Conservation (phyloP, 1,140 invertebrate species). For the Drosophila ohnishii region DNA sequence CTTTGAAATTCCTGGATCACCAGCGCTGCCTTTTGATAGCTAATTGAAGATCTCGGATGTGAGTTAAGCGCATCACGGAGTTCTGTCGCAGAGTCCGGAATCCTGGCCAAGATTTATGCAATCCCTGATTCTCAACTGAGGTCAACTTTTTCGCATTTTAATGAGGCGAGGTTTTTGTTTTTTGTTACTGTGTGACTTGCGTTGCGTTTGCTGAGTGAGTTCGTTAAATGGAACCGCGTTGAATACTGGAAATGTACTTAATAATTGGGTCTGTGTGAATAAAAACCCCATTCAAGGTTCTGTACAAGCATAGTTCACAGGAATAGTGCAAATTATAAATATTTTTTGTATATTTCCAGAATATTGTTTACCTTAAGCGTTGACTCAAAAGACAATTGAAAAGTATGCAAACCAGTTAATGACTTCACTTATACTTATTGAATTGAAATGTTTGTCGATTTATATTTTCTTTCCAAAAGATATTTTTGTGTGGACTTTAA, state of each 20-base stretch:
- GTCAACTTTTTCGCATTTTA: conserved; percentile 40
- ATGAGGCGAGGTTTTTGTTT: conserved; percentile 41
- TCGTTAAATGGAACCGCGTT: conserved; percentile 5
- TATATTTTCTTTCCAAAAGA: no score
- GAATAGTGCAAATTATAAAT: no score
- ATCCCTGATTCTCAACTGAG: conserved; percentile 26
- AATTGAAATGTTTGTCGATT: no score
- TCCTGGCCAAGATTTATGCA: conserved; percentile 49
- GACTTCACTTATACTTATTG: no score
- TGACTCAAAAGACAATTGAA: no score
- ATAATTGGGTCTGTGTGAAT: neutral
- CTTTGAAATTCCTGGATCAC: conserved; percentile 63
- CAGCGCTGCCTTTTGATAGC: conserved; percentile 60
- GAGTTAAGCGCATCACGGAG: conserved; percentile 64
- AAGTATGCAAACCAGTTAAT: no score
- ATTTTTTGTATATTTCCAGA: neutral
- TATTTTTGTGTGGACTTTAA: neutral
- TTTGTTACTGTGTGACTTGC: neutral
- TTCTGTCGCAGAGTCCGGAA: conserved; percentile 12
- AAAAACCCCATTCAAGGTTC: neutral
- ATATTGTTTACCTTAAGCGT: neutral
- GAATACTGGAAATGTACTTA: conserved; percentile 6
- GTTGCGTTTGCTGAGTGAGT: conserved; percentile 7
- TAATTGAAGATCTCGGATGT: conserved; percentile 69
- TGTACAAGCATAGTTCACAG: neutral